Percentiles rank a stretch among this genome's conserved stretches.
These are phyloP conservation scores for Athene noctua DNA, from an alignment of 2,113 vertebrate species.

Conservation along the genomic window DNA sequence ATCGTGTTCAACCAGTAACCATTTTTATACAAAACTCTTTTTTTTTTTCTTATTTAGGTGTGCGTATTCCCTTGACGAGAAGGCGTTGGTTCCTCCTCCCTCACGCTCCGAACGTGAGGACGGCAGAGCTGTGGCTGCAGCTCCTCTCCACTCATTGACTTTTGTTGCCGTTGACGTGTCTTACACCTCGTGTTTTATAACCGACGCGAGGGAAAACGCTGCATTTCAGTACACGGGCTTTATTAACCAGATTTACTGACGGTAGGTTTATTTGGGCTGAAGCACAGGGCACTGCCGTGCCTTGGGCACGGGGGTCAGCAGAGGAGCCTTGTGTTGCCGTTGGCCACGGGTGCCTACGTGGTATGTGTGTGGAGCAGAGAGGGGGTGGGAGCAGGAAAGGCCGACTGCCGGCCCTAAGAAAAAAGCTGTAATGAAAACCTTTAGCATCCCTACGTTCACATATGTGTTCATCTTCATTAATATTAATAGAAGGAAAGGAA, in stretches of 20 bases:
- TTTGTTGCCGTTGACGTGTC: neutral
- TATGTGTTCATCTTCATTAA: neutral
- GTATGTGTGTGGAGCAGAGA: neutral
- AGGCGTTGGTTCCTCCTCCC: neutral
- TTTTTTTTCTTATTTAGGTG: neutral
- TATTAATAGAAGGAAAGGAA: neutral
- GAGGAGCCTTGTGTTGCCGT: neutral
- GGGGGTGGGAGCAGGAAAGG: rapidly evolving
- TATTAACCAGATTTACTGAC: neutral
- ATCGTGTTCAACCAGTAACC: neutral
- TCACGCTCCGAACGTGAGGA: too few species aligned
- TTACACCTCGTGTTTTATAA: neutral
- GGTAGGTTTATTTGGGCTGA: neutral
- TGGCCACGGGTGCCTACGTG: rapidly evolving
- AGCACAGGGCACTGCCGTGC: neutral
- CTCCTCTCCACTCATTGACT: neutral
- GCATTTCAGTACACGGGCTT: rapidly evolving
- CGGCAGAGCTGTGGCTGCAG: rapidly evolving
- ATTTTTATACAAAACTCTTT: neutral
- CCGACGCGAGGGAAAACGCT: neutral
- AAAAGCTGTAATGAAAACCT: neutral
- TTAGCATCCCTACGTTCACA: neutral
- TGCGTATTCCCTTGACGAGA: neutral
- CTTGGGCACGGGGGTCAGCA: rapidly evolving
- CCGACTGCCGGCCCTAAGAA: neutral